A percentile compares a stretch with the other conserved stretches of the same genome.
Evolutionary conservation across 1,140 invertebrate species (phyloP).

Genomic region (Cylas formicarius): DNA sequence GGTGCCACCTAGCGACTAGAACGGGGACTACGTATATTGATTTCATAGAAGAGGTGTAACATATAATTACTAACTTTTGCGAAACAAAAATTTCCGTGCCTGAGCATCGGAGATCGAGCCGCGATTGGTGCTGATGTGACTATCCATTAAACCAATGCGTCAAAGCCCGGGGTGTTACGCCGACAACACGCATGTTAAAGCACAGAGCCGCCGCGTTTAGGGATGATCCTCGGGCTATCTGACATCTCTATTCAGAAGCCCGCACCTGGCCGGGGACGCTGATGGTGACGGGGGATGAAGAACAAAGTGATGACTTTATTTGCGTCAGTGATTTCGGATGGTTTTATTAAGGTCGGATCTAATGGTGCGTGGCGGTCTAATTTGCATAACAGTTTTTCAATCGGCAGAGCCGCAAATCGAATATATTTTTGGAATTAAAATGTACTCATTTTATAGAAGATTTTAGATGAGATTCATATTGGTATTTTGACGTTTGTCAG

Average conservation of each 20-base stretch:
- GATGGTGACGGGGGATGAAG: conserved; percentile 6
- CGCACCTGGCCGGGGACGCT: conserved; percentile 16
- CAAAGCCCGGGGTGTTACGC: conserved; percentile 10
- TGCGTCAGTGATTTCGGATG: conserved; percentile 24
- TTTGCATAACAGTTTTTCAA: too few species aligned
- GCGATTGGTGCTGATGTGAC: conserved; percentile 3
- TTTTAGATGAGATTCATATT: too few species aligned
- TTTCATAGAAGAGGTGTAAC: too few species aligned
- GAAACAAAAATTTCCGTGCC: background rate
- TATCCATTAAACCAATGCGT: background rate
- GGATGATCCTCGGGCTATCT: conserved; percentile 26
- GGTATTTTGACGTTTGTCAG: too few species aligned
- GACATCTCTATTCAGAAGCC: conserved; percentile 24
- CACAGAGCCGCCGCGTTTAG: conserved; percentile 15
- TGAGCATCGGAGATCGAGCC: too few species aligned
- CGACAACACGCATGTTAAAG: conserved; percentile 20
- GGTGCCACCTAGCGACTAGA: too few species aligned
- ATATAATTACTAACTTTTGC: too few species aligned
- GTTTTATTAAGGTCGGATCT: conserved; percentile 21
- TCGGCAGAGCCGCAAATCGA: too few species aligned
- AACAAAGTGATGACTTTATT: conserved; percentile 25
- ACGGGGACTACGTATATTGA: too few species aligned
- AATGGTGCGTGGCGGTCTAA: conserved; percentile 22
- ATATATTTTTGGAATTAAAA: too few species aligned
- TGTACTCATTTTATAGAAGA: too few species aligned